Evolutionary conservation across 2,113 vertebrate genomes (phyloP).

Genomic region (Stigmatopora argus): DNA sequence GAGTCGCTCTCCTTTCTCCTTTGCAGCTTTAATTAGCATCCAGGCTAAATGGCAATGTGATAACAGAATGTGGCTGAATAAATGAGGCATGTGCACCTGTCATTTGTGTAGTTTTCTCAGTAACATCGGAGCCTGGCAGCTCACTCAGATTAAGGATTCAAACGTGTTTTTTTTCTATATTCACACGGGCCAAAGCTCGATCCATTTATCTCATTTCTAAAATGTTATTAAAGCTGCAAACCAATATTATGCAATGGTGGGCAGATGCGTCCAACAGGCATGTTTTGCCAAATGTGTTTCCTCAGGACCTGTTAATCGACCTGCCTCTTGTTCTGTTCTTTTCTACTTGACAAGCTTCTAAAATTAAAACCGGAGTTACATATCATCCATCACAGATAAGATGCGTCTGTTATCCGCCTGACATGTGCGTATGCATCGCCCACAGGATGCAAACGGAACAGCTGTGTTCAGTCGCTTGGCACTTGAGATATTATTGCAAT

Average conservation of each 20-base stretch:
- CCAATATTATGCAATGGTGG: slow-evolving; percentile 25
- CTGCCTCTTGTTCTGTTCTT: slow-evolving; percentile 31
- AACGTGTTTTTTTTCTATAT: slow-evolving; percentile 22
- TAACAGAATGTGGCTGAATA: slow-evolving; percentile 29
- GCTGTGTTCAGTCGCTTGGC: no score
- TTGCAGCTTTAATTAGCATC: slow-evolving; percentile 34
- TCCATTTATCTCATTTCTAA: slow-evolving; percentile 31
- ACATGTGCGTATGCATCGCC: no score
- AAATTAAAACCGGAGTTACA: slow-evolving; percentile 1
- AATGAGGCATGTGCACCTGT: slow-evolving; percentile 21
- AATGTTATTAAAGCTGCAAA: slow-evolving; percentile 40
- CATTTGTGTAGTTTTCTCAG: slow-evolving; percentile 16
- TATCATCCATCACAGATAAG: no score
- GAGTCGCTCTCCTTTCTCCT: slow-evolving; percentile 19
- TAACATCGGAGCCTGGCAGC: slow-evolving; percentile 10
- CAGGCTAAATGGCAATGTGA: slow-evolving; percentile 31
- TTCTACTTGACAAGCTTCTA: slow-evolving; percentile 44
- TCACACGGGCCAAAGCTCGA: slow-evolving; percentile 23
- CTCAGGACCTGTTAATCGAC: slow-evolving; percentile 48
- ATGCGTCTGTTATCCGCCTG: no score
- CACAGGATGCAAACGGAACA: no score
- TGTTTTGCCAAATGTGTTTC: slow-evolving; percentile 42
- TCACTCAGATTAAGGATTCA: slow-evolving; percentile 23
- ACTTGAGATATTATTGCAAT: no score
- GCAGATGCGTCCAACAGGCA: slow-evolving; percentile 29